phyloP scores from a whole-genome alignment of 2,113 vertebrate genomes.

The Indicator indicator region DNA sequence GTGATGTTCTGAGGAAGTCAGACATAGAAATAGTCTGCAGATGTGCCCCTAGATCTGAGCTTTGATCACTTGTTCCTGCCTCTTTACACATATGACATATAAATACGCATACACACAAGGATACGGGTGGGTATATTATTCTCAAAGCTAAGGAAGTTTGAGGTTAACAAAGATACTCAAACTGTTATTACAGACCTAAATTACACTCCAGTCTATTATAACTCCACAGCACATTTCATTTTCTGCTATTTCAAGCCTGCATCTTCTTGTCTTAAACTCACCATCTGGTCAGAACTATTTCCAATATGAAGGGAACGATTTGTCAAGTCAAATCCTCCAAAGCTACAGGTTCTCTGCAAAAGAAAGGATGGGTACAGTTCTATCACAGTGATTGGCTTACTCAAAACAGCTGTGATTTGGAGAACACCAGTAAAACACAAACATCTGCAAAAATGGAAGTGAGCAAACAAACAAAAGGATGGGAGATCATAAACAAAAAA shows the following conservation, averaged over 20 bases:
- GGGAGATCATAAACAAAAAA: slow-evolving; percentile 57
- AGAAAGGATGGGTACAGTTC: neutral
- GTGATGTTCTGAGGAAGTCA: neutral
- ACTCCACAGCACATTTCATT: neutral
- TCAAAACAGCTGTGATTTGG: neutral
- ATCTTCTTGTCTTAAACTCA: slow-evolving; percentile 74
- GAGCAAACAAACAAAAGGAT: slow-evolving; percentile 54
- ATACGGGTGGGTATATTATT: slow-evolving; percentile 31
- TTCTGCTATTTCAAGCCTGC: slow-evolving; percentile 20
- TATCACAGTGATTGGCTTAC: neutral
- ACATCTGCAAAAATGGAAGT: slow-evolving; percentile 60
- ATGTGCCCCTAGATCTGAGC: neutral
- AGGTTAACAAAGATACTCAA: slow-evolving; percentile 11
- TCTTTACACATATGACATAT: neutral
- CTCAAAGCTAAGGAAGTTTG: slow-evolving; percentile 38
- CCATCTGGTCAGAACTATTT: slow-evolving; percentile 83
- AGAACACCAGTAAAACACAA: slow-evolving; percentile 47
- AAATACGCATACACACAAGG: neutral
- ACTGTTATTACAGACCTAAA: slow-evolving; percentile 37
- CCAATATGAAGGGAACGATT: slow-evolving; percentile 93
- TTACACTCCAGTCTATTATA: slow-evolving; percentile 12
- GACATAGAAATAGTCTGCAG: neutral
- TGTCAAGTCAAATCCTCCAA: slow-evolving; percentile 96
- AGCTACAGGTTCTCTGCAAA: slow-evolving; percentile 95
- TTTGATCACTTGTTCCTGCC: slow-evolving; percentile 15